Conservation (phyloP, 2,797 vertebrate species). For the Pristis pectinata region DNA sequence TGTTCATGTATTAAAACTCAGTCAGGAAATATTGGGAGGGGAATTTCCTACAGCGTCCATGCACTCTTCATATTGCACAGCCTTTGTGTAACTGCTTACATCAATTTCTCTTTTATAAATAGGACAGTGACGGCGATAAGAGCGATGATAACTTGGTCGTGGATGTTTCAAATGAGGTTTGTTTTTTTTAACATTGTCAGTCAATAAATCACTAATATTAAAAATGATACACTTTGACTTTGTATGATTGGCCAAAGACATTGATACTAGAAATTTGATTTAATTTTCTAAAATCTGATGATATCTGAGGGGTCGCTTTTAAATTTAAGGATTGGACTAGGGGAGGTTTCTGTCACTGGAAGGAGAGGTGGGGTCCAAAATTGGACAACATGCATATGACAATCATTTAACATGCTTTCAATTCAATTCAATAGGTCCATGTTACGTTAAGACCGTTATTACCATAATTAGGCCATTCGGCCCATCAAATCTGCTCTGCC, state of each 20-base stretch:
- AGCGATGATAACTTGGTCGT: constrained; percentile 80
- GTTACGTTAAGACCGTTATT: no score
- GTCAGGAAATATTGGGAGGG: background rate
- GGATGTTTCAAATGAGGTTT: constrained; percentile 74
- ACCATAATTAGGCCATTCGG: no score
- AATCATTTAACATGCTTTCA: no score
- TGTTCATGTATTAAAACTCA: no score
- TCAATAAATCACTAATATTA: background rate
- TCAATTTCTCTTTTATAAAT: constrained; percentile 27
- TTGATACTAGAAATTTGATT: background rate
- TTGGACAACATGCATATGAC: no score
- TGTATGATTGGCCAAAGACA: background rate
- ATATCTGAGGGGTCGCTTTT: no score
- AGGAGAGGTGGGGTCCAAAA: no score
- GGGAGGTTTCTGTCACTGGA: no score
- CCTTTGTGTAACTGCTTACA: background rate
- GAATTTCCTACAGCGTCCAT: background rate
- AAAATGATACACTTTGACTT: background rate
- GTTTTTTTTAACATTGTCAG: constrained; percentile 37
- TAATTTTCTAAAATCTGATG: background rate
- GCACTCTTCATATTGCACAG: no score
- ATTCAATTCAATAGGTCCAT: no score
- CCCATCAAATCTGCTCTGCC: no score
- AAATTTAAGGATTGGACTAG: no score
- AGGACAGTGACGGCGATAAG: constrained; percentile 81